Base-by-base conservation (phyloP, 2,888 invertebrate genomes). In the Rhagonycha lutea region DNA sequence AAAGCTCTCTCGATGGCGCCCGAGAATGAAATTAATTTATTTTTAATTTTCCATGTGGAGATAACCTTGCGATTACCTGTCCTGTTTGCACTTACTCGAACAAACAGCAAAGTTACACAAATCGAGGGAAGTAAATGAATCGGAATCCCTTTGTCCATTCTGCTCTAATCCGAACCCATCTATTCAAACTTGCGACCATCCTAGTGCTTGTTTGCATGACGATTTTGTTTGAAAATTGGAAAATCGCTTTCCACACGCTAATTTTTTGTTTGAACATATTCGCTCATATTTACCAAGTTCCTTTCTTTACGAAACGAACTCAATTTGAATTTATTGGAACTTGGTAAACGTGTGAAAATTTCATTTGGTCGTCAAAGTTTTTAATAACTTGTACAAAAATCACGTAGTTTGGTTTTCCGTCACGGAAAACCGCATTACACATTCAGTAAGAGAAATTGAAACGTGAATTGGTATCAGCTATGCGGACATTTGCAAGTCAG, bases 391-490 rank as follows among this genome's bases (percentile, higher is more conserved):
- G 68, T 32, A 29, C 74, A 69, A 74, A 76, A 80, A 80, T 79
- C 80, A 80, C 80, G 80, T 79, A 78, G 24, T 61, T 69, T 72
- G 76, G 72, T 23, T 63, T 63, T 63, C 63, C 63, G 24, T 14
- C 61, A 61, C 74, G 14, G 69, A 73, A 79, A 79, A 79, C 82
- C 82, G 81, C 81, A 83, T 84, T 83, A 84, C 82, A 82, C 82
- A 83, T 84, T 84, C 83, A 82, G 81, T 82, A 81, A 81, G 81
- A 80, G 82, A 82, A 83, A 84, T 83, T 83, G 83, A 84, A 84
- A 83, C 83, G 82, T 82, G 84, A 81, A 84, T 84, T 83, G 82
- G 79, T 80, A 80, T 82, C 81, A 74, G 74, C 77, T 77, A 79
- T 79, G 78, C 75, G 81, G 77, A 75, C 75, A 84, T 84, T 83